phyloP scores from a whole-genome alignment of 2,113 vertebrate genomes.

The Probosciger aterrimus region DNA sequence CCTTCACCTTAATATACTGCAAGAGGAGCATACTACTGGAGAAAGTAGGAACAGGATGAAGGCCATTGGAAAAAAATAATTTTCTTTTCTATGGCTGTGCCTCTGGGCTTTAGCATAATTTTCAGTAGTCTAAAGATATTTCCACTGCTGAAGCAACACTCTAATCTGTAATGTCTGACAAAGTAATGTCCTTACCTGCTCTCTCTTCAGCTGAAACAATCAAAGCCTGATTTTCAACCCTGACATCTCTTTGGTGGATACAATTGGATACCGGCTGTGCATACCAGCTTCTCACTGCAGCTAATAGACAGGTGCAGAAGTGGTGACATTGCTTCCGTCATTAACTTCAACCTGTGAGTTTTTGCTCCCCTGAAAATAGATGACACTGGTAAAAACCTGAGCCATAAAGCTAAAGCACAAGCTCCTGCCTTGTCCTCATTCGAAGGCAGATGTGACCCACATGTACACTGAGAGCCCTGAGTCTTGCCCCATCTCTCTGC shows the following conservation, averaged over 20 bases:
- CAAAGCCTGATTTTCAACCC: background rate
- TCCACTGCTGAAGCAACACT: background rate
- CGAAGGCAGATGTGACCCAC: background rate
- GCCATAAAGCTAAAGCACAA: background rate
- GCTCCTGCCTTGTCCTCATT: background rate
- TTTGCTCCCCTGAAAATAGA: background rate
- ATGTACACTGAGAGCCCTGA: rapidly evolving
- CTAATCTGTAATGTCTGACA: background rate
- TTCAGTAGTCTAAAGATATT: background rate
- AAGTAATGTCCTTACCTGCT: background rate
- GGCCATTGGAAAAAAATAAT: background rate
- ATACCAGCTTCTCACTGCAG: background rate
- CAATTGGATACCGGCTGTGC: rapidly evolving
- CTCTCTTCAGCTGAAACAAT: background rate
- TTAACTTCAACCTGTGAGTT: background rate
- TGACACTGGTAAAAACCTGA: background rate
- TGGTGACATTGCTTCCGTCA: background rate
- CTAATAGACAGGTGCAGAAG: background rate
- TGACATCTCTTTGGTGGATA: background rate
- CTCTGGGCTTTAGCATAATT: background rate
- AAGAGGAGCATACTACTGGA: background rate
- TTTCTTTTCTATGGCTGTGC: background rate
- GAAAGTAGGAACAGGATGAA: background rate
- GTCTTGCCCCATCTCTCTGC: background rate
- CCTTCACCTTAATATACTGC: background rate